These are phyloP conservation scores for Laothoe populi DNA, from an alignment of 2,888 invertebrate genomes.

Conservation along the genomic window DNA sequence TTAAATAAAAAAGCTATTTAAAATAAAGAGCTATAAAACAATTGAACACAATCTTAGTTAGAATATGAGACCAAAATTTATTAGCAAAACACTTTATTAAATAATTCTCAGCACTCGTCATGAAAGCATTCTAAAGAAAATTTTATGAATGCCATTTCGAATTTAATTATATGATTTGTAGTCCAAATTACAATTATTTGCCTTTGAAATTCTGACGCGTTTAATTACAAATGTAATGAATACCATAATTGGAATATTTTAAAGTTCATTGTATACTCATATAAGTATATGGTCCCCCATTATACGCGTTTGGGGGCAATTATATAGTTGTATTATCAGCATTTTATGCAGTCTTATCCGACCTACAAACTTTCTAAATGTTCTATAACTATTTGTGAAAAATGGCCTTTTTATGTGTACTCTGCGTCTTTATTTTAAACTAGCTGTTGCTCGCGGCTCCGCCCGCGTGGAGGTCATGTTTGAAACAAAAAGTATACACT, in stretches of 20 bases:
- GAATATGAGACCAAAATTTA: neutral
- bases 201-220: neutral
- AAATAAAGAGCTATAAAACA: too few species aligned
- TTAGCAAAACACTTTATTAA: neutral
- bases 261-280: neutral
- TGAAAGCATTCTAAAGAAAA: neutral
- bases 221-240: conserved; percentile 17
- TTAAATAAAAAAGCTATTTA: too few species aligned
- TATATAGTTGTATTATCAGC: too few species aligned
- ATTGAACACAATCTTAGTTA: neutral
- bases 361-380: too few species aligned
- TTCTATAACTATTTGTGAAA: too few species aligned
- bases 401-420: too few species aligned
- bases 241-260: conserved; percentile 14
- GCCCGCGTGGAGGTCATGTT: too few species aligned
- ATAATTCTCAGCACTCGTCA: neutral
- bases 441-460: too few species aligned
- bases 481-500: too few species aligned
- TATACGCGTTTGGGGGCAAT: neutral
- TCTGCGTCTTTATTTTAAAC: too few species aligned
- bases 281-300: neutral
- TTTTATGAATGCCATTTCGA: conserved; percentile 1
- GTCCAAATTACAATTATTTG: conserved; percentile 17
- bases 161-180: conserved; percentile 18
- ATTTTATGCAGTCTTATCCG: too few species aligned